phyloP scores from a whole-genome alignment of 2,888 invertebrate genomes.

The Sipha maydis region DNA sequence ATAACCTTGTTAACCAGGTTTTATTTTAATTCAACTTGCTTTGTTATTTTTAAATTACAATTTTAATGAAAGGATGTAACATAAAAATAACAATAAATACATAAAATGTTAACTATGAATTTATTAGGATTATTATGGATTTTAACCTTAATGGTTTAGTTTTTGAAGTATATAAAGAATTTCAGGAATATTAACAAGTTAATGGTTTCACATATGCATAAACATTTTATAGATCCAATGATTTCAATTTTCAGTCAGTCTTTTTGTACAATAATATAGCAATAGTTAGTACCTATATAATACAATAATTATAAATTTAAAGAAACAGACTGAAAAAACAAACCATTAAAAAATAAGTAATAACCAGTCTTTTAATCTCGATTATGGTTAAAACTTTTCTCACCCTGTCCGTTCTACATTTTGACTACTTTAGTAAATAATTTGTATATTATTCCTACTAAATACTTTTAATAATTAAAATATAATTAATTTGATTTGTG shows the following conservation, averaged over 20 bases:
- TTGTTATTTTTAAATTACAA: neutral
- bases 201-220: slow-evolving; percentile 12
- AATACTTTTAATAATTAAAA: slow-evolving; percentile 22
- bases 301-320: slow-evolving; percentile 36
- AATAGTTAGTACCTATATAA: slow-evolving; percentile 31
- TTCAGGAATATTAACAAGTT: neutral
- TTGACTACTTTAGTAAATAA: slow-evolving; percentile 7
- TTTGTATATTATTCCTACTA: slow-evolving; percentile 12
- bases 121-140: neutral
- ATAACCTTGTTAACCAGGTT: slow-evolving; percentile 18
- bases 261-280: slow-evolving; percentile 16
- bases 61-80: slow-evolving; percentile 18
- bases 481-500: slow-evolving; percentile 52
- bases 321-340: slow-evolving; percentile 43
- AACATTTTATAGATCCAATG: slow-evolving; percentile 4
- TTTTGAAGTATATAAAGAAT: slow-evolving; percentile 3
- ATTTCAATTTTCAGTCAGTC: slow-evolving; percentile 48
- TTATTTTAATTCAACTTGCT: slow-evolving; percentile 12
- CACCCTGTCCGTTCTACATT: slow-evolving; percentile 58
- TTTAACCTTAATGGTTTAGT: slow-evolving; percentile 21
- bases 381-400: slow-evolving; percentile 51
- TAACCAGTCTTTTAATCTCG: slow-evolving; percentile 59
- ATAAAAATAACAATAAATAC: slow-evolving; percentile 41
- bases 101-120: neutral
- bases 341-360: slow-evolving; percentile 33